These are phyloP conservation scores for Drosophila suboccidentalis DNA, from an alignment of 2,888 invertebrate genomes.

Conservation along the genomic window DNA sequence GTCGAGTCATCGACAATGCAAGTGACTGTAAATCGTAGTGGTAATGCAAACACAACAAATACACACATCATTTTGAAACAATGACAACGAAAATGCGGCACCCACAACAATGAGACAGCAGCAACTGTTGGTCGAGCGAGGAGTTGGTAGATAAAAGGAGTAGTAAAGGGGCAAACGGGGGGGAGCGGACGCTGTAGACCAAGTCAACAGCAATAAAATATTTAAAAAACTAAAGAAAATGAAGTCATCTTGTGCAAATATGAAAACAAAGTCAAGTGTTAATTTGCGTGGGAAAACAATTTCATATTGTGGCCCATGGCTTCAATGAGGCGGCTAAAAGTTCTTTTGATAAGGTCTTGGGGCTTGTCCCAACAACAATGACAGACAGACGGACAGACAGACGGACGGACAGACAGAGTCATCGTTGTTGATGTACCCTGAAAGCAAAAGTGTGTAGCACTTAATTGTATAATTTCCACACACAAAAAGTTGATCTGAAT, in stretches of 20 bases:
- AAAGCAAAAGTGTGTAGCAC: constrained; percentile 75
- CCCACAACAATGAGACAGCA: constrained; percentile 71
- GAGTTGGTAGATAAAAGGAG: constrained; percentile 4
- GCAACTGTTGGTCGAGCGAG: constrained; percentile 37
- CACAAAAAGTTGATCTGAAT: constrained; percentile 3
- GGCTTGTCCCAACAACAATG: constrained; percentile 33
- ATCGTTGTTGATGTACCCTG: constrained; percentile 46
- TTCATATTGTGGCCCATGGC: constrained; percentile 46
- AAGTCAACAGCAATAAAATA: constrained; percentile 77
- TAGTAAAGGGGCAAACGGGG: not conserved
- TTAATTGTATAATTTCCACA: constrained; percentile 47
- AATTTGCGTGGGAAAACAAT: constrained; percentile 81
- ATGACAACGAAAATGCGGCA: constrained; percentile 69
- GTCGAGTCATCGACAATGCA: constrained; percentile 71
- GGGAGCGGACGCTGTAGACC: constrained; percentile 34
- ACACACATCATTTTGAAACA: constrained; percentile 55
- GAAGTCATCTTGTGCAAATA: constrained; percentile 82
- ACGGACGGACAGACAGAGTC: constrained; percentile 13
- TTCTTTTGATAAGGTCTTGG: constrained; percentile 69
- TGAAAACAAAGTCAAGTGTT: constrained; percentile 81
- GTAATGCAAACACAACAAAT: constrained; percentile 28
- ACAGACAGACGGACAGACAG: constrained; percentile 12
- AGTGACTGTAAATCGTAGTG: constrained; percentile 63
- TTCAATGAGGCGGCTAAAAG: constrained; percentile 67
- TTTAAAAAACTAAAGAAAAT: constrained; percentile 69